phyloP scores from a whole-genome alignment of 1,140 invertebrate genomes.

The Heliconius congener region DNA sequence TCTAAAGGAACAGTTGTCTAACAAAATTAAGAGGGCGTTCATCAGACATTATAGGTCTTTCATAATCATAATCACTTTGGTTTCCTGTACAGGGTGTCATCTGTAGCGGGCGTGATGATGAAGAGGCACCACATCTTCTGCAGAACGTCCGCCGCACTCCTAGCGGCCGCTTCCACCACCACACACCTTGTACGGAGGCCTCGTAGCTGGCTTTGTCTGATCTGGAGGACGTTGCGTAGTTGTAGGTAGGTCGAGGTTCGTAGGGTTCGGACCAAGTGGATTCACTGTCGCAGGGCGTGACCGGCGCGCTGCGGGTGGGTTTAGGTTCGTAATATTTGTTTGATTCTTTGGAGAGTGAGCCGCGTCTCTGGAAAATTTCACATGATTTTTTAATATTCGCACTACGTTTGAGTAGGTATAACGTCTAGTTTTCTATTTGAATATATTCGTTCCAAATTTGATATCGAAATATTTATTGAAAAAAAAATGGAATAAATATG shows the following conservation, averaged over 20 bases:
- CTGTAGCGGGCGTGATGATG: constrained; percentile 59
- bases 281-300: constrained; percentile 72
- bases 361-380: constrained; percentile 62
- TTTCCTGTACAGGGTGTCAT: constrained; percentile 55
- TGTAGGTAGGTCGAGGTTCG: constrained; percentile 30
- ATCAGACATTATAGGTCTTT: constrained; percentile 54
- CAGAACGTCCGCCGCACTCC: constrained; percentile 59
- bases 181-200: constrained; percentile 57
- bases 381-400: too few relatives aligned
- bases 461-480: too few relatives aligned
- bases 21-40: constrained; percentile 68
- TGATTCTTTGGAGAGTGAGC: constrained; percentile 63
- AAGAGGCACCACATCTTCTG: constrained; percentile 59
- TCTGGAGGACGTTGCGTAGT: constrained; percentile 14
- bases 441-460: background rate
- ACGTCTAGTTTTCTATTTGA: background rate
- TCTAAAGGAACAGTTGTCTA: constrained; percentile 67
- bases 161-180: constrained; percentile 68
- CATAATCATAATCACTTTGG: constrained; percentile 48
- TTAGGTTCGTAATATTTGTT: constrained; percentile 55
- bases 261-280: constrained; percentile 57
- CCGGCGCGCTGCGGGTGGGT: constrained; percentile 62
- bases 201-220: constrained; percentile 55
- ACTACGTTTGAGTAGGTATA: too few relatives aligned
- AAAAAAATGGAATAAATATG: too few relatives aligned